These are phyloP conservation scores for Julus scandinavius DNA, from an alignment of 2,888 invertebrate genomes.

Conservation along the genomic window DNA sequence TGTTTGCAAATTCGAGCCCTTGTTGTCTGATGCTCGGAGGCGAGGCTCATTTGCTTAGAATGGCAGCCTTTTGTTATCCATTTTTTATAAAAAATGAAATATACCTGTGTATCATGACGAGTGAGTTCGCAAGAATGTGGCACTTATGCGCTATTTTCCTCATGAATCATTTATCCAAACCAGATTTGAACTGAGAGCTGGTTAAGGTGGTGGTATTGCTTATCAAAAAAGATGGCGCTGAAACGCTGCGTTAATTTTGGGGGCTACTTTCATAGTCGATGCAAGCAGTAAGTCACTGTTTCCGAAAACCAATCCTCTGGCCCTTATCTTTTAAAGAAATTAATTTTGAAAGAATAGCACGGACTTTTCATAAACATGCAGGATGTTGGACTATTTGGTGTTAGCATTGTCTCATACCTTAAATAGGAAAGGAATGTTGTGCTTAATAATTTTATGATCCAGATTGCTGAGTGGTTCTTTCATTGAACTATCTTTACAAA, in stretches of 20 bases:
- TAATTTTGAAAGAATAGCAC: too few relatives aligned
- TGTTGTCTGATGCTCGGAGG: slow-evolving; percentile 28
- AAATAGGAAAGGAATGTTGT: too few relatives aligned
- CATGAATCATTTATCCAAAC: slow-evolving; percentile 40
- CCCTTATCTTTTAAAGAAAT: background rate
- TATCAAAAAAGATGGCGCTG: background rate
- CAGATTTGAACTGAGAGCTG: background rate
- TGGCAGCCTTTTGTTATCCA: slow-evolving; percentile 25
- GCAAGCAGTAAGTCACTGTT: background rate
- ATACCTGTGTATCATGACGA: slow-evolving; percentile 11
- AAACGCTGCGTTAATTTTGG: slow-evolving; percentile 10
- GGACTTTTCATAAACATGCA: too few relatives aligned
- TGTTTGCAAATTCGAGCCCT: slow-evolving; percentile 45
- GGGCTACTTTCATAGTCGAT: background rate
- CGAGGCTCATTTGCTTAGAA: slow-evolving; percentile 46
- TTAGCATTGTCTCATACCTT: too few relatives aligned
- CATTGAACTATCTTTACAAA: too few relatives aligned
- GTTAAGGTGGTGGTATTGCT: background rate
- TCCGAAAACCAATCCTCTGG: background rate
- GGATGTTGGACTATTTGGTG: too few relatives aligned
- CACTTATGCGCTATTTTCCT: slow-evolving; percentile 40
- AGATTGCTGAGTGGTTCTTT: too few relatives aligned
- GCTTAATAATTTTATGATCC: too few relatives aligned
- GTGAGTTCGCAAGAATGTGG: slow-evolving; percentile 11
- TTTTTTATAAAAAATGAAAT: background rate